These are phyloP conservation scores for Holacanthella duospinosa DNA, from an alignment of 2,888 invertebrate species.

Conservation along the genomic window DNA sequence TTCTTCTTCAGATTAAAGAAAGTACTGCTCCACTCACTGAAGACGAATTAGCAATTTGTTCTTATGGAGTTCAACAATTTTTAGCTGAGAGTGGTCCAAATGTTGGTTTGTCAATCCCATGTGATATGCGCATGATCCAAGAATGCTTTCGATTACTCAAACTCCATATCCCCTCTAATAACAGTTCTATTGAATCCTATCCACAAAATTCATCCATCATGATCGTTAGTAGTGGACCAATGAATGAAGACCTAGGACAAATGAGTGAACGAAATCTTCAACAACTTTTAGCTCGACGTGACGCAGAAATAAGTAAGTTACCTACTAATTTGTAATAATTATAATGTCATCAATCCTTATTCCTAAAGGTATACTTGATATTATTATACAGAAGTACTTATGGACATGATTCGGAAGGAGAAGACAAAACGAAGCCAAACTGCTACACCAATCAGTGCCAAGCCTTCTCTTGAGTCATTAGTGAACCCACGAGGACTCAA, in stretches of 20 bases:
- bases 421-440: slow-evolving; percentile 11
- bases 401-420: slow-evolving; percentile 19
- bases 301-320: slow-evolving; percentile 26
- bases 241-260: background rate
- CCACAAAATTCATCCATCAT: background rate
- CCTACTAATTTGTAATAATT: no score
- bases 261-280: background rate
- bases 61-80: slow-evolving; percentile 22
- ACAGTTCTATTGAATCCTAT: background rate
- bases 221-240: background rate
- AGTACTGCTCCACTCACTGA: slow-evolving; percentile 17
- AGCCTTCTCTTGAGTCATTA: background rate
- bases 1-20: slow-evolving; percentile 14
- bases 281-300: slow-evolving; percentile 12
- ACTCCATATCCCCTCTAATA: slow-evolving; percentile 12
- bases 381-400: slow-evolving; percentile 17
- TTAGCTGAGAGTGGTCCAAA: slow-evolving; percentile 23
- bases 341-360: no score
- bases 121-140: slow-evolving; percentile 40
- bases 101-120: slow-evolving; percentile 37
- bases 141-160: slow-evolving; percentile 41
- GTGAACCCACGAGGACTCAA: background rate
- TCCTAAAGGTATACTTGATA: background rate
- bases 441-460: background rate
- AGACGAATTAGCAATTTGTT: slow-evolving; percentile 22